Conservation (phyloP, 2,888 invertebrate genomes). For the Eugnorisma glareosa region DNA sequence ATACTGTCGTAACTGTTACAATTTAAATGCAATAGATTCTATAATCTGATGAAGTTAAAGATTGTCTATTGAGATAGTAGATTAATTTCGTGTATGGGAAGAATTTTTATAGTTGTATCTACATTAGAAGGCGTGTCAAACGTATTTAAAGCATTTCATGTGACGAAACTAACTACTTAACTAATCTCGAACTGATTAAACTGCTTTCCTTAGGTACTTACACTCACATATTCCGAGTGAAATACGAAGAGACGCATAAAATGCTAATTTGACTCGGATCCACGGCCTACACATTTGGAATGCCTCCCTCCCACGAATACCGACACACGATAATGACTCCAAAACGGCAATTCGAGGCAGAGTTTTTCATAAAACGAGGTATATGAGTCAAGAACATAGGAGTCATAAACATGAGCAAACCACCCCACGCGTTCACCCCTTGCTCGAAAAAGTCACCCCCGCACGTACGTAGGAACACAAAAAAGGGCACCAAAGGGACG, state of each 20-base stretch:
- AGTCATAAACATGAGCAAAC: constrained; percentile 85
- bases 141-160: constrained; percentile 67
- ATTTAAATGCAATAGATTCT: constrained; percentile 65
- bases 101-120: constrained; percentile 67
- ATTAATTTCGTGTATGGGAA: constrained; percentile 67
- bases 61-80: constrained; percentile 63
- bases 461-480: constrained; percentile 88
- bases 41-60: constrained; percentile 63
- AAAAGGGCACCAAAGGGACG: constrained; percentile 89
- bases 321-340: constrained; percentile 82
- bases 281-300: constrained; percentile 69
- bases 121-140: constrained; percentile 66
- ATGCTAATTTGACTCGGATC: constrained; percentile 75
- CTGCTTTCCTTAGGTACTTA: constrained; percentile 65
- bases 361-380: constrained; percentile 88
- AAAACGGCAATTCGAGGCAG: constrained; percentile 83
- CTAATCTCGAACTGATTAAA: constrained; percentile 69
- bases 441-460: constrained; percentile 90
- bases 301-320: constrained; percentile 75
- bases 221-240: constrained; percentile 64
- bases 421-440: constrained; percentile 89
- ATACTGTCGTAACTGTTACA: constrained; percentile 58
- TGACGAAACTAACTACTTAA: constrained; percentile 67
- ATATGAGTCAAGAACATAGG: constrained; percentile 89
- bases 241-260: constrained; percentile 70